Evolutionary conservation across 2,113 vertebrate genomes (phyloP), one percentile per base, ranked within the genome.

Genomic region (Salvator merianae): DNA sequence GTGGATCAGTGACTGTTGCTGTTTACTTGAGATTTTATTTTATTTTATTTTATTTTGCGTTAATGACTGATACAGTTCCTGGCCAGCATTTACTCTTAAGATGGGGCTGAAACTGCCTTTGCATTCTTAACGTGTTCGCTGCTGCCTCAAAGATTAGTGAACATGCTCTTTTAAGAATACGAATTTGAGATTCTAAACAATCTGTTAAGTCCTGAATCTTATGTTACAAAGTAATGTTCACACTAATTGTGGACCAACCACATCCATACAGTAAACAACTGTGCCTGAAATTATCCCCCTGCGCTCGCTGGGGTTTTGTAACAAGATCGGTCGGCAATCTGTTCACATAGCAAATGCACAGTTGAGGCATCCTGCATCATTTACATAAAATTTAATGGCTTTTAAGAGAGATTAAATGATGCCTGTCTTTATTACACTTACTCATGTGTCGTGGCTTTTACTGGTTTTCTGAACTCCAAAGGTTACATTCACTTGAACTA

Each of bases 401-500:
- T 88, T 40, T 68, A 87, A 91, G 34, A 84, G 32, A 63, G 85
- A 55, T 38, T 43, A 77, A 81, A 66, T 77, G 32, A 68, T 88
- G 77, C 84, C 3, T 16, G 72, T 24, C 8, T 84, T 66, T 36
- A 47, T 38, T 26, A 78, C 83, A 30, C 10, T 84, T 90, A 79
- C 68, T 80, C 69, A 89, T 38, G 74, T 71, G 81, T 88, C 74
- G 84, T 81, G 79, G 38, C 24, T 85, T 82, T 77, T 4, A 28
- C 50, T 79, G 55, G 66, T 86, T 75, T 75, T 78, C 88, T 82
- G 36, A 84, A 38, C 13, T 75, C 62, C 70, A 0, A 1, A 75
- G 70, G 73, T 78, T 86, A 34, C 20, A 40, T n/a, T 89, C 87
- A 85, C 82, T 1, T 32, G 85, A 91, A 91, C 2, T 89, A 70